Percentiles rank a stretch among this genome's conserved stretches.
phyloP scores from a whole-genome alignment of 2,797 vertebrate species.

The Mus caroli region DNA sequence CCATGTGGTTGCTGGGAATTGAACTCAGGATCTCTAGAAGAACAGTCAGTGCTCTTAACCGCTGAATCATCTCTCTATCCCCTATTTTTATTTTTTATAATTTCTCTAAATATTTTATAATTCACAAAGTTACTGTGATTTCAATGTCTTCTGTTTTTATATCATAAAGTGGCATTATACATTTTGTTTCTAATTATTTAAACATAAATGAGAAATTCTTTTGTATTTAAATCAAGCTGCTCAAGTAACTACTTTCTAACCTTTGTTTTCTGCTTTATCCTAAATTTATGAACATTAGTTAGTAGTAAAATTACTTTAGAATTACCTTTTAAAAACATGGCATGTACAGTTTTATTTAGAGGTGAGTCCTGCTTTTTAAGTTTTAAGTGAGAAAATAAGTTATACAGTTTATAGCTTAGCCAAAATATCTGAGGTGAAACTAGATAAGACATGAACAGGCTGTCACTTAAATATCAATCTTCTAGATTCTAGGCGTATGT shows the following conservation, averaged over 20 bases:
- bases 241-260: not conserved
- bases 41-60: too few relatives aligned
- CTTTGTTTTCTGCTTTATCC: not conserved
- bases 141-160: not conserved
- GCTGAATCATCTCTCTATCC: too few relatives aligned
- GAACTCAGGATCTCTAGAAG: too few relatives aligned
- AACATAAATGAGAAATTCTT: not conserved
- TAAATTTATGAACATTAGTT: not conserved
- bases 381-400: not conserved
- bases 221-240: not conserved
- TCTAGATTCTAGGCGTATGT: not conserved
- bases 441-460: not conserved
- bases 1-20: too few relatives aligned
- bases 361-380: not conserved
- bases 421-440: not conserved
- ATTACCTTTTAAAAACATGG: not conserved
- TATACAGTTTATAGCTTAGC: conserved; percentile 3
- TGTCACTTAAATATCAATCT: not conserved
- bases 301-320: not conserved
- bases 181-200: not conserved
- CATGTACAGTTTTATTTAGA: not conserved
- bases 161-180: not conserved
- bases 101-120: not conserved
- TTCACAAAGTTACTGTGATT: not conserved
- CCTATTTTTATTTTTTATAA: not conserved